Conservation (phyloP, 2,888 invertebrate species). For the Ptilodon capucinus region DNA sequence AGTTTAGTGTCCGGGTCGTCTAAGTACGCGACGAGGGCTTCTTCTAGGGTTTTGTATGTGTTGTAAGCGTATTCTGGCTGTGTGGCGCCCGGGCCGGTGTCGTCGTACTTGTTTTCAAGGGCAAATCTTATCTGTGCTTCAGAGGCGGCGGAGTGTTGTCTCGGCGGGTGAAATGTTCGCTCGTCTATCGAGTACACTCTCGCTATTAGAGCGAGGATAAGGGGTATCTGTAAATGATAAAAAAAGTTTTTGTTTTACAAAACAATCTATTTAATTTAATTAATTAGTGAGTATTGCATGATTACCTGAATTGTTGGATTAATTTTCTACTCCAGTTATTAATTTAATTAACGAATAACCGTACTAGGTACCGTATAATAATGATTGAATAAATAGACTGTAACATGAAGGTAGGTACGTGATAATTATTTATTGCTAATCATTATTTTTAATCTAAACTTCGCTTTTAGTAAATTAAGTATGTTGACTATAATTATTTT, state of each 20-base stretch:
- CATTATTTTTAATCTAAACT: no score
- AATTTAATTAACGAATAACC: no score
- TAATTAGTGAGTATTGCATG: neutral
- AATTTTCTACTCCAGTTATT: no score
- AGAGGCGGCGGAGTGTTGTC: constrained; percentile 55
- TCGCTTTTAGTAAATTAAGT: no score
- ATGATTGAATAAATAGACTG: no score
- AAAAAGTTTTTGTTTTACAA: neutral
- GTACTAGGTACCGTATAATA: no score
- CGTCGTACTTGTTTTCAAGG: constrained; percentile 70
- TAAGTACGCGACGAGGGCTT: constrained; percentile 60
- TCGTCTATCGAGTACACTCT: constrained; percentile 19
- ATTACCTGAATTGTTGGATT: no score
- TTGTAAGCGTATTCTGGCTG: constrained; percentile 58
- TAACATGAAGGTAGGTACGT: no score
- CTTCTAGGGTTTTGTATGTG: constrained; percentile 61
- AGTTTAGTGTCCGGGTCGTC: constrained; percentile 70
- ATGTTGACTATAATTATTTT: no score
- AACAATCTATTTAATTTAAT: neutral
- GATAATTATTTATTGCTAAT: no score
- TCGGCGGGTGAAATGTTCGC: constrained; percentile 2
- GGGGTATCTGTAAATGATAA: constrained; percentile 38
- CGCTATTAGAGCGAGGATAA: constrained; percentile 38
- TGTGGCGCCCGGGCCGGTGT: constrained; percentile 73
- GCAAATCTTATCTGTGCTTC: constrained; percentile 68